phyloP scores from a whole-genome alignment of 1,140 invertebrate species.

The Prorops nasuta region DNA sequence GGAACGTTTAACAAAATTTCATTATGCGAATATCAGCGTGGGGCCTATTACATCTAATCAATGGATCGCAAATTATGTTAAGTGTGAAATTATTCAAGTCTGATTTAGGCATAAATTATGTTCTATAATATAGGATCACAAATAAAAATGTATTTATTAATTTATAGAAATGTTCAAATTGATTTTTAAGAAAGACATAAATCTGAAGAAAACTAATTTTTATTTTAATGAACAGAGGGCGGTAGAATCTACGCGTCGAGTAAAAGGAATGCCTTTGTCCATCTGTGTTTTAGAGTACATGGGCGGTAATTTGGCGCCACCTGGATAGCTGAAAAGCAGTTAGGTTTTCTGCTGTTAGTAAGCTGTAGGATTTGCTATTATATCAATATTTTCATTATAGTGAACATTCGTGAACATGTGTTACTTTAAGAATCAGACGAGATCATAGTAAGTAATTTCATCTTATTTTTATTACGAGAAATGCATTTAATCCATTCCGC shows the following conservation, averaged over 20 bases:
- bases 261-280: too few species aligned
- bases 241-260: too few species aligned
- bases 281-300: too few species aligned
- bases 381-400: conserved; percentile 15
- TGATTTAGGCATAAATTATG: too few species aligned
- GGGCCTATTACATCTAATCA: conserved; percentile 23
- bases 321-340: background rate
- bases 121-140: too few species aligned
- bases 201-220: background rate
- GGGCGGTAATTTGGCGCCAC: too few species aligned
- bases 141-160: background rate
- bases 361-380: conserved; percentile 39
- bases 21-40: conserved; percentile 59
- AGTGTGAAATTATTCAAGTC: conserved; percentile 48
- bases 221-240: background rate
- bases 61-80: conserved; percentile 41
- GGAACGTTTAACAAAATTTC: conserved; percentile 74
- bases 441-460: too few species aligned
- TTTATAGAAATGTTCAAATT: background rate
- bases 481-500: too few species aligned
- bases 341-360: conserved; percentile 35
- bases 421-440: background rate
- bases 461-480: too few species aligned
- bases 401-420: background rate
- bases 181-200: too few species aligned